These are phyloP conservation scores for Streblospio benedicti DNA, from an alignment of 1,140 invertebrate genomes.

Conservation along the genomic window DNA sequence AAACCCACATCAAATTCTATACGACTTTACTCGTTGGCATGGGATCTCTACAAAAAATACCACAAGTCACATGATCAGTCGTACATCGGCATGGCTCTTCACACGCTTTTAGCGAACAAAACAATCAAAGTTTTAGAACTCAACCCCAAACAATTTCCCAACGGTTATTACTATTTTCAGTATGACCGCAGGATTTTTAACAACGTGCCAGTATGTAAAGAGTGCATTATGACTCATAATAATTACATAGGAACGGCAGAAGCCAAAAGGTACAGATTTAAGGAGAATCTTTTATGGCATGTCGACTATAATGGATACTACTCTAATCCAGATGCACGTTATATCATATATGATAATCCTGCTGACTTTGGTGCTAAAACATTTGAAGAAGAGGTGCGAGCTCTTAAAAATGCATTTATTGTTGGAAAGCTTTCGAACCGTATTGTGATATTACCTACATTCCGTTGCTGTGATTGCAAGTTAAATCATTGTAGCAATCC, in stretches of 20 bases:
- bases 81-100: conserved; percentile 12
- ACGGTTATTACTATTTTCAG: conserved; percentile 17
- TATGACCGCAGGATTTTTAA: conserved; percentile 12
- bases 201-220: conserved; percentile 13
- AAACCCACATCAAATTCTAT: not conserved
- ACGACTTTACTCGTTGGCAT: conserved; percentile 6
- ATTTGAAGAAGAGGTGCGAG: conserved; percentile 4
- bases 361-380: not conserved
- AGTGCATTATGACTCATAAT: conserved; percentile 18
- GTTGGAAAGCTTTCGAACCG: conserved; percentile 2
- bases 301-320: conserved; percentile 14
- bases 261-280: conserved; percentile 16
- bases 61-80: conserved; percentile 14
- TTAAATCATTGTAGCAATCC: not conserved
- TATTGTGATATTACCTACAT: conserved; percentile 9
- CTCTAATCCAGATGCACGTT: not conserved
- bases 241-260: conserved; percentile 15
- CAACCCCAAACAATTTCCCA: conserved; percentile 5
- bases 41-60: conserved; percentile 12
- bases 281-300: conserved; percentile 17
- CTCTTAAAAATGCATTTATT: conserved; percentile 11
- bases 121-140: not conserved
- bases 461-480: conserved; percentile 15
- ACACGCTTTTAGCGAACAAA: not conserved
- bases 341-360: conserved; percentile 13